Evolutionary conservation across 2,888 invertebrate species (phyloP).

Genomic region (Anaspis maculata): DNA sequence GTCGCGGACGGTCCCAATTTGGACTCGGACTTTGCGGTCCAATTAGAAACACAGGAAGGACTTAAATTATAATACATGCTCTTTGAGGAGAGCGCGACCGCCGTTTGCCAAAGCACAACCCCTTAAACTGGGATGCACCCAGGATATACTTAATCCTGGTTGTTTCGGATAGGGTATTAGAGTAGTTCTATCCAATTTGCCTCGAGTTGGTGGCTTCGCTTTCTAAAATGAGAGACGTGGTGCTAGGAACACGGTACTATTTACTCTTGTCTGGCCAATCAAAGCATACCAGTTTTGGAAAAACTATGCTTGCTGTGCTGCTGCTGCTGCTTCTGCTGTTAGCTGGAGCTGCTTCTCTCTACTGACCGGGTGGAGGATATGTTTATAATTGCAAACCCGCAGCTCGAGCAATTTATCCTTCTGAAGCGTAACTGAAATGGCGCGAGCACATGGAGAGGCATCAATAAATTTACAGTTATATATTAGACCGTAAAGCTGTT

Average conservation of each 20-base stretch:
- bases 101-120: conserved; percentile 11
- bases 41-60: conserved; percentile 19
- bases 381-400: conserved; percentile 14
- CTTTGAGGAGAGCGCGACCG: conserved; percentile 14
- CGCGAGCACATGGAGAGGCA: conserved; percentile 20
- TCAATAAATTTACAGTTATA: conserved; percentile 29
- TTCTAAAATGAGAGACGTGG: too few species aligned
- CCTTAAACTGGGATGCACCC: conserved; percentile 14
- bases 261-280: too few species aligned
- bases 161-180: conserved; percentile 14
- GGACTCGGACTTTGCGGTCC: conserved; percentile 20
- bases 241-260: too few species aligned
- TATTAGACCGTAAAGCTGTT: conserved; percentile 27
- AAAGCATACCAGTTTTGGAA: too few species aligned
- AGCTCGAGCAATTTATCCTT: conserved; percentile 15
- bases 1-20: conserved; percentile 17
- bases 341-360: too few species aligned
- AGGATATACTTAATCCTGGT: conserved; percentile 15
- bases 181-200: conserved; percentile 10
- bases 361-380: too few species aligned
- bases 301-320: too few species aligned
- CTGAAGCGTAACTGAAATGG: conserved; percentile 17
- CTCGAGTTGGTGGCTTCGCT: too few species aligned
- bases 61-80: conserved; percentile 22
- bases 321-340: too few species aligned